Base-by-base conservation (phyloP, 2,888 invertebrate genomes). In the Phragmatobia fuliginosa region DNA sequence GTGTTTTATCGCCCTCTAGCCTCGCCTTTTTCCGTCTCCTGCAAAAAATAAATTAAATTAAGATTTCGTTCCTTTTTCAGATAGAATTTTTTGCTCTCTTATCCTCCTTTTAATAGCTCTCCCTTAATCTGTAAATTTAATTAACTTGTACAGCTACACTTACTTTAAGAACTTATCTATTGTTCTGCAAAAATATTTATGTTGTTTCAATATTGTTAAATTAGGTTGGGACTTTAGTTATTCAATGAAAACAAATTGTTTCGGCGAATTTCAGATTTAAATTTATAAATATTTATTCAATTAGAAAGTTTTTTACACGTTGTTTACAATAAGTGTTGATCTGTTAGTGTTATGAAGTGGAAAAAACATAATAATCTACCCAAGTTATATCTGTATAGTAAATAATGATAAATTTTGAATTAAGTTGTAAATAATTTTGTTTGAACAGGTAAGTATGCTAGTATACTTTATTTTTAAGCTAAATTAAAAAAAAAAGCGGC, bases 91-190 rank as follows among this genome's bases (percentile, higher is more conserved):
- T 63, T 74, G 72, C 45, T 73, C 70, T 72, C 63, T 68, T 66
- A 62, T 71, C 70, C 52, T 64, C 72, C 63, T 75, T 82, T 73
- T 80, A 75, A 71, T 58, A 68, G 69, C 63, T 25, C 52, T 32
- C 71, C 38, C 36, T 66, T 72, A 68, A 65, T 71, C 75, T 77
- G 65, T 80, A 82, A 82, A 75, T 80, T 73, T 80, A 66, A 82
- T 64, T 62, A 61, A 68, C 66, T 73, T 62, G 68, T 63, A 62
- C 41, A 65, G 45, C 68, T 74, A 71, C 68, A 69, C 56, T 64
- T 65, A 71, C 58, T 76, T 66, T 62, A 62, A 70, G 70, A 70
- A 68, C 61, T 62, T 62, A 52, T 66, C 62, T 66, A 62, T 68
- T 56, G 58, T 79, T 28, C 7, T n/a, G 56, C 16, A 70, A 70